Base-by-base conservation (phyloP, 1,140 invertebrate genomes). In the Drosophila persimilis region DNA sequence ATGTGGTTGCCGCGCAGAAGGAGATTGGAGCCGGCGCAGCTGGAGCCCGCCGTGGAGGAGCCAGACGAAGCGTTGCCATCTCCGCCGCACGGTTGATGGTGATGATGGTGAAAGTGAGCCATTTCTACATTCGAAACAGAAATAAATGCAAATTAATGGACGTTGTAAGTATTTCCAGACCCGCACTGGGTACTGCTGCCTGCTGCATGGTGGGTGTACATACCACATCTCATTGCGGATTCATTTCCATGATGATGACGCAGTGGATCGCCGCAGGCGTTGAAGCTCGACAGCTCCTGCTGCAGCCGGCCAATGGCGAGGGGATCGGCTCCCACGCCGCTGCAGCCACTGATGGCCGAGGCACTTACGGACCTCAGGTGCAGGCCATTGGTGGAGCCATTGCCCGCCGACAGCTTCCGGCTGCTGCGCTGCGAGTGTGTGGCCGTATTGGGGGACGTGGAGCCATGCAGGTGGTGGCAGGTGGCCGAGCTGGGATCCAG, bases 91-190 rank as follows among this genome's bases (percentile, higher is more conserved):
- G 60, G 71, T 24, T 59, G 80, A 15, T 89, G 76, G 70, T 90
- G 89, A 54, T 89, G 89, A 71, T 90, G 89, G 52, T 90, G 90
- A 51, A 91, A 90, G 57, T 91, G 90, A 66, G 24, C 24, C 24
- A 26, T 80, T 65, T 57, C 31, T 29, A 48, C 26, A 43, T 35
- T 50, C 43, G 43, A 62, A 71, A 77, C 20, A 65, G 53, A 62
- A 62, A 63, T 65, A 62, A 80, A 65, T 73, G 81, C 77, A 86
- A 81, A 85, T 81, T 73, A 65, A 81, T 85, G 73, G 58, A 73
- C 77, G 77, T 73, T 77, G 64, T 61, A 56, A 56, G 63, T 44
- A 51, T 57, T 48, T 57, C 50, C 39, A 44, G 59, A 57, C 78
- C 65, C 24, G 17, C 17, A 26, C n/a, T 24, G 24, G 67, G 41